Base-by-base conservation (phyloP, 2,797 vertebrate genomes). In the Myotis planiceps region DNA sequence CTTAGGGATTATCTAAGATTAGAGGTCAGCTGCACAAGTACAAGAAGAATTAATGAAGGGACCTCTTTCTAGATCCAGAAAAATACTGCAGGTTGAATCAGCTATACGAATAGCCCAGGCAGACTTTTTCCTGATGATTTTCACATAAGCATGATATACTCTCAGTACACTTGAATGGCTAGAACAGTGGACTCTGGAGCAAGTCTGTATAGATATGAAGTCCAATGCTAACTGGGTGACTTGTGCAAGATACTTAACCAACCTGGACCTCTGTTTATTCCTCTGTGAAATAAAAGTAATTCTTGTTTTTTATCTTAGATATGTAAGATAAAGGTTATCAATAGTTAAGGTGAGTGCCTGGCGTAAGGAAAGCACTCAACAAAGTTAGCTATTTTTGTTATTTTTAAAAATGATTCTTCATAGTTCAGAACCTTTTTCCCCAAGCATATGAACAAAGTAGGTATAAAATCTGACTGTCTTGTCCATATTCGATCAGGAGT, bases 261-360 rank as follows among this genome's bases (percentile, higher is more conserved):
- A n/a, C 21, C 66, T 90, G 29, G 25, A 21, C 25, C 12, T 63
- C 29, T 88, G 7, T 51, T 90, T 80, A 19, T 88, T 79, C 51
- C 66, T 95, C 34, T 85, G 15, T 37, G 55, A 94, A 94, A 90
- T 12, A 88, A 94, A 87, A 72, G 71, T 65, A 87, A 84, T 90
- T 29, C 4, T 75, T 69, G 9, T 47, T 47, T 66, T 88, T 96
- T 89, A 47, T 66, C 78, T 90, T 75, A 58, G 16, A 60, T 21
- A 5, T 85, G 89, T 92, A 25, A 72, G 34, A 29, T 39, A 72
- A 88, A 34, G 6, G 65, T 75, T 82, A 9, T 32, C 65, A 63
- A 93, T 5, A 5, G 25, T 69, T 81, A 15, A 92, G 23, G 2
- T 80, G 18, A 55, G 37, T 68, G n/a, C 25, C 45, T 90, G 14